phyloP scores from a whole-genome alignment of 2,888 invertebrate species.

The Agonopterix subpropinquella region DNA sequence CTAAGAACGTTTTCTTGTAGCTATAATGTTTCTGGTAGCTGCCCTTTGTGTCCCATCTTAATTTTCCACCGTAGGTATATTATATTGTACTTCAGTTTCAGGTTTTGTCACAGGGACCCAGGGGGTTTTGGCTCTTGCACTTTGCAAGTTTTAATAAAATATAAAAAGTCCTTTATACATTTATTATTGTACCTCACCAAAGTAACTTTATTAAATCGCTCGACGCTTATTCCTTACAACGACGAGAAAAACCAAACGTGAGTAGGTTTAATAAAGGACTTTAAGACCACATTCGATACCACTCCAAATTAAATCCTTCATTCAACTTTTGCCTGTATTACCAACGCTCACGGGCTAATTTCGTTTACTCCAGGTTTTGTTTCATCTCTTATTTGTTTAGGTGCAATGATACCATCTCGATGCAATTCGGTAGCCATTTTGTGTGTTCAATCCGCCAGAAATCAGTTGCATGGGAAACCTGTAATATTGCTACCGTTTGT shows the following conservation, averaged over 20 bases:
- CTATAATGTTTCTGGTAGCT: too few relatives aligned
- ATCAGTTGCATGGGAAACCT: conserved; percentile 35
- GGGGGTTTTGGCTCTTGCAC: too few relatives aligned
- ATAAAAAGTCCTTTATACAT: too few relatives aligned
- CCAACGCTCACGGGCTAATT: too few relatives aligned
- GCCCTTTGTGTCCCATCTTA: too few relatives aligned
- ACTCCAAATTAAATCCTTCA: conserved; percentile 8
- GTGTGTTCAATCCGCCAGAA: conserved; percentile 37
- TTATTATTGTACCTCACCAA: too few relatives aligned
- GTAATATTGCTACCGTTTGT: conserved; percentile 9
- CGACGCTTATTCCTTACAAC: conserved; percentile 7
- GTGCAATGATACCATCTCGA: conserved; percentile 47
- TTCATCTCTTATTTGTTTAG: conserved; percentile 44
- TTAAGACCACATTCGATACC: conserved; percentile 9
- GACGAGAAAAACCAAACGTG: conserved; percentile 12
- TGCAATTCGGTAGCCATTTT: conserved; percentile 24
- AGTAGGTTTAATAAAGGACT: conserved; percentile 12
- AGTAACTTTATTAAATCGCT: not conserved
- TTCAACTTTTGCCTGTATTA: not conserved
- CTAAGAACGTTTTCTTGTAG: too few relatives aligned
- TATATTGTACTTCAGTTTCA: too few relatives aligned
- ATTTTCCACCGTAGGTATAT: too few relatives aligned
- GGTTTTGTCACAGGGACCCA: too few relatives aligned
- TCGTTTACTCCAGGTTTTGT: not conserved
- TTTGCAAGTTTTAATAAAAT: too few relatives aligned